Percentiles rank a stretch among this genome's conserved stretches.
Conservation (phyloP, 2,797 vertebrate species). For the Hafferia zeledoni region DNA sequence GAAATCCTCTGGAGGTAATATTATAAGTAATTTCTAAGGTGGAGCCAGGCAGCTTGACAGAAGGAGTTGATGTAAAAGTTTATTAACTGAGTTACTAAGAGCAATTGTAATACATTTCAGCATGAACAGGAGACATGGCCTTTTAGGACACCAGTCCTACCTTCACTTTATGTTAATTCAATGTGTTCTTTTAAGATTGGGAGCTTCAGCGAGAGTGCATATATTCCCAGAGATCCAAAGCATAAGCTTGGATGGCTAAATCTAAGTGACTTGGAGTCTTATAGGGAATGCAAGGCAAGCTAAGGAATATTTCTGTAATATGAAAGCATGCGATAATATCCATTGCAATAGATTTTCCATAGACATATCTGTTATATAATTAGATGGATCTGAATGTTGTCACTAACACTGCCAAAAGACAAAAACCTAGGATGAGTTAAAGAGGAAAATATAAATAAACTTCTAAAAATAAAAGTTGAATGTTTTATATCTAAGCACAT, state of each 20-base stretch:
- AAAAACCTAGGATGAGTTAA: neutral
- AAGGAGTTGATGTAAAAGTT: neutral
- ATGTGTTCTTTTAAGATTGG: neutral
- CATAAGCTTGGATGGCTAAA: fast-evolving
- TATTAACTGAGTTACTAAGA: neutral
- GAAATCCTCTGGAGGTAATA: neutral
- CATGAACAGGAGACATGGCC: neutral
- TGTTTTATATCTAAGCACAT: fast-evolving
- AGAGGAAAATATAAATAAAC: neutral
- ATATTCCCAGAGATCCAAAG: neutral
- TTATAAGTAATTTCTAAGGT: neutral
- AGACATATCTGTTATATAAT: neutral
- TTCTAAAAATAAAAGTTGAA: neutral
- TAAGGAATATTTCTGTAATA: neutral
- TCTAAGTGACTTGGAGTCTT: neutral
- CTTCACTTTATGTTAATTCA: neutral
- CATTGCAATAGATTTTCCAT: neutral
- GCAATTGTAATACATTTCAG: neutral
- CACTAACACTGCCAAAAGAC: neutral
- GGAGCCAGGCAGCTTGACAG: neutral
- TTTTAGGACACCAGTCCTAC: neutral
- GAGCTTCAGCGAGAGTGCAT: neutral
- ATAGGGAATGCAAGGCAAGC: neutral
- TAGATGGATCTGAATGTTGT: neutral
- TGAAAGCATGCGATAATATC: neutral